Percentiles rank a stretch among this genome's conserved stretches.
phyloP scores from a whole-genome alignment of 2,113 vertebrate species.

The Chinchilla lanigera region DNA sequence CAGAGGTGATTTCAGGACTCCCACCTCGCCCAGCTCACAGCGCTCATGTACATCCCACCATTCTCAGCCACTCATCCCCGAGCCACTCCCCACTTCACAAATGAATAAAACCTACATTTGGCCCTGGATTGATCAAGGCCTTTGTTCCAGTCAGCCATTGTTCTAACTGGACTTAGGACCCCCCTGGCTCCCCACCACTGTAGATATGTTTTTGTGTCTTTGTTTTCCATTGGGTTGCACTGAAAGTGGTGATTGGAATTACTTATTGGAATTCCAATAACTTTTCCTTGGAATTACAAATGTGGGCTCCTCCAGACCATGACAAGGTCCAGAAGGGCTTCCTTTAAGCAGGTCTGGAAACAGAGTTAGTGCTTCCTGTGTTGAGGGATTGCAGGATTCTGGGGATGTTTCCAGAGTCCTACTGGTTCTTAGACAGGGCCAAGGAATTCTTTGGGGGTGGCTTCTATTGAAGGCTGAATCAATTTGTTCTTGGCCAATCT shows the following conservation, averaged over 20 bases:
- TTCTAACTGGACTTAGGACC: neutral
- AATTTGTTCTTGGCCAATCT: slow-evolving; percentile 13
- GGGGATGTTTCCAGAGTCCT: slow-evolving; percentile 47
- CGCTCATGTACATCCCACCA: neutral
- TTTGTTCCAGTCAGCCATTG: neutral
- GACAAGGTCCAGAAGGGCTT: neutral
- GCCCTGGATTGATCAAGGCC: neutral
- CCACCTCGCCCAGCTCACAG: neutral
- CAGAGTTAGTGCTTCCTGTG: slow-evolving; percentile 4
- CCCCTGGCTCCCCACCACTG: neutral
- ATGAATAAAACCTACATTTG: neutral
- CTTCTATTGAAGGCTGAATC: neutral
- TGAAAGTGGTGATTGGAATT: neutral
- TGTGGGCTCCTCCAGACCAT: neutral
- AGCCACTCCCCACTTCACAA: neutral
- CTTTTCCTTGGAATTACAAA: neutral
- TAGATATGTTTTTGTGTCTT: neutral
- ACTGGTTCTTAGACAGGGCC: neutral
- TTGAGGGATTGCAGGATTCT: slow-evolving; percentile 17
- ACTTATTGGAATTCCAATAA: neutral
- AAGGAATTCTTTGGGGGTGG: neutral
- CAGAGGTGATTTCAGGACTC: neutral
- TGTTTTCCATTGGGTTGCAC: neutral
- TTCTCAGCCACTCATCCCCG: neutral
- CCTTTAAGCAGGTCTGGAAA: neutral